phyloP scores from a whole-genome alignment of 2,113 vertebrate species.

The Gambusia holbrooki region DNA sequence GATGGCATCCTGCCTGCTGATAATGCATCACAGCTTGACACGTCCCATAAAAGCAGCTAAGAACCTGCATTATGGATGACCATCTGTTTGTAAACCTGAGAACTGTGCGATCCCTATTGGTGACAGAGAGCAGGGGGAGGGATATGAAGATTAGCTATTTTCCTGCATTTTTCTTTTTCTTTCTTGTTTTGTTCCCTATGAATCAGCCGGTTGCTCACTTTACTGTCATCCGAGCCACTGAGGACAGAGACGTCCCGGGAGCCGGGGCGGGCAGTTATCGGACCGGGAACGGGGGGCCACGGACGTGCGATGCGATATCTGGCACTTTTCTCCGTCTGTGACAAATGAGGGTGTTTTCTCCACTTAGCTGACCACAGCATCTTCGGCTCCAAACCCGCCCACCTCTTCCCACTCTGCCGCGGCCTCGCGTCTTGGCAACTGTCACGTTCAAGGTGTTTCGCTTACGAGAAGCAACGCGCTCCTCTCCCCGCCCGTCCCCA shows the following conservation, averaged over 20 bases:
- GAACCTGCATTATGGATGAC: slow-evolving; percentile 79
- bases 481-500: slow-evolving; percentile 56
- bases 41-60: slow-evolving; percentile 74
- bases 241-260: slow-evolving; percentile 67
- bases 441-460: slow-evolving; percentile 99
- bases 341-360: slow-evolving; percentile 82
- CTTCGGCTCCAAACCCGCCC: slow-evolving; percentile 86
- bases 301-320: slow-evolving; percentile 68
- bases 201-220: slow-evolving; percentile 61
- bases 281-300: slow-evolving; percentile 55
- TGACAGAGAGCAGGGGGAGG: slow-evolving; percentile 49
- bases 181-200: not conserved
- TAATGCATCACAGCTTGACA: slow-evolving; percentile 77
- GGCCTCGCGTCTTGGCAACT: slow-evolving; percentile 97
- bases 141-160: slow-evolving; percentile 63
- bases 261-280: slow-evolving; percentile 49
- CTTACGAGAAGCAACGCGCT: slow-evolving; percentile 94
- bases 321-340: slow-evolving; percentile 75
- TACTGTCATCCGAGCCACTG: slow-evolving; percentile 62
- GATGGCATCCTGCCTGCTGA: slow-evolving; percentile 75
- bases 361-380: slow-evolving; percentile 99
- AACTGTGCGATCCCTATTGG: slow-evolving; percentile 59
- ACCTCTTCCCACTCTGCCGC: slow-evolving; percentile 78
- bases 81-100: slow-evolving; percentile 77
- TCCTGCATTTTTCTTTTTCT: slow-evolving; percentile 20